Evolutionary conservation across 1,140 invertebrate species (phyloP).

Genomic region (Plodia interpunctella): DNA sequence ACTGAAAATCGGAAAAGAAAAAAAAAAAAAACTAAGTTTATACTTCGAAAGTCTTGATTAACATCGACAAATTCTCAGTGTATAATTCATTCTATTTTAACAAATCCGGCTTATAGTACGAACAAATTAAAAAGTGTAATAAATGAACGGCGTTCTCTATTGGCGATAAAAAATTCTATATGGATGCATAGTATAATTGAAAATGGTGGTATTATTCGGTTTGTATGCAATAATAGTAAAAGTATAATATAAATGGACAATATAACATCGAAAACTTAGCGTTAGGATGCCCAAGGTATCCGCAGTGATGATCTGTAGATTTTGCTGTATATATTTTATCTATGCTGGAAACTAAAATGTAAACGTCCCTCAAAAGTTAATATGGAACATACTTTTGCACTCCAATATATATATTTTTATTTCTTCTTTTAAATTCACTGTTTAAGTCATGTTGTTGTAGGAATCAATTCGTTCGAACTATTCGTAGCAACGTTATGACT

Average conservation of each 20-base stretch:
- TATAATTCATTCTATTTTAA: conserved; percentile 23
- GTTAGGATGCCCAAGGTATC: conserved; percentile 74
- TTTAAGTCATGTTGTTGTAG: conserved; percentile 29
- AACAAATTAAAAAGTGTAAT: conserved; percentile 57
- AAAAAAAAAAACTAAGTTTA: conserved; percentile 37
- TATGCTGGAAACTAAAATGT: conserved; percentile 67
- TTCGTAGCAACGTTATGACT: conserved; percentile 11
- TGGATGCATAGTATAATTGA: conserved; percentile 63
- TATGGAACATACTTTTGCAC: conserved; percentile 51
- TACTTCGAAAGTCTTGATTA: conserved; percentile 29
- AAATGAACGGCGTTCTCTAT: conserved; percentile 52
- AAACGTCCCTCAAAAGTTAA: conserved; percentile 57
- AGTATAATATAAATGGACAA: conserved; percentile 61
- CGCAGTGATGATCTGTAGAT: conserved; percentile 66
- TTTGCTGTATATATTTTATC: conserved; percentile 45
- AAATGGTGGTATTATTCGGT: conserved; percentile 61
- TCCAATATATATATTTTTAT: conserved; percentile 35
- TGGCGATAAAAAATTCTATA: conserved; percentile 44
- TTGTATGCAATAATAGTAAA: conserved; percentile 71
- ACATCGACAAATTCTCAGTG: conserved; percentile 29
- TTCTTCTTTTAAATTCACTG: conserved; percentile 24
- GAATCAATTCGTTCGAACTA: conserved; percentile 16
- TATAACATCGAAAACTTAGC: conserved; percentile 64
- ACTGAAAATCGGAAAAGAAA: conserved; percentile 27
- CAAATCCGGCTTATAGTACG: conserved; percentile 55